Conservation (phyloP, 2,888 invertebrate species). For the Nemurella pictetii region DNA sequence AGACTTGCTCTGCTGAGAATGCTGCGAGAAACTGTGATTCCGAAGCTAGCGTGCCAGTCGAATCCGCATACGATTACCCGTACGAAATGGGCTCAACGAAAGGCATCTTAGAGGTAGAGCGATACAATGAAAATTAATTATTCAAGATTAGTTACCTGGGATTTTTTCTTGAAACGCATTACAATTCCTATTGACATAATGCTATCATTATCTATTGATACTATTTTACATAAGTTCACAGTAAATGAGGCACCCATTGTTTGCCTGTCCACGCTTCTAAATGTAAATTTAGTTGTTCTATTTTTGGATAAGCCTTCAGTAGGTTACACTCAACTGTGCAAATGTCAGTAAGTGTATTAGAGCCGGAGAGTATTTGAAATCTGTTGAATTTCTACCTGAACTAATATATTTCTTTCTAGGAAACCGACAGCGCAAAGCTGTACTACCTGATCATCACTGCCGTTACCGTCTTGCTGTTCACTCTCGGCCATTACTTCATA, state of each 20-base stretch:
- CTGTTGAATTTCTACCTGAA: background rate
- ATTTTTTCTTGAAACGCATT: no score
- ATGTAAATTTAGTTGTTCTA: background rate
- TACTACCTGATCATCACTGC: constrained; percentile 69
- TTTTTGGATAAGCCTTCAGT: background rate
- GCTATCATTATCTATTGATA: no score
- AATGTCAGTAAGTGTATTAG: background rate
- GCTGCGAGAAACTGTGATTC: background rate
- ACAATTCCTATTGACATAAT: no score
- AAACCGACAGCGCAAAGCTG: background rate
- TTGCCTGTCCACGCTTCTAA: background rate
- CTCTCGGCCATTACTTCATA: constrained; percentile 75
- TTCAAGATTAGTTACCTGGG: no score
- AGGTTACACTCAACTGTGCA: background rate
- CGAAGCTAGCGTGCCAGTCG: background rate
- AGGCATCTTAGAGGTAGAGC: background rate
- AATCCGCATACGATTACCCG: background rate
- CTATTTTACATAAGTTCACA: no score
- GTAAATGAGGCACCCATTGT: background rate
- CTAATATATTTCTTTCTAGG: background rate
- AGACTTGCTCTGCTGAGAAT: background rate
- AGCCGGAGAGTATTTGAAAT: background rate
- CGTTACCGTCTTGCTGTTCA: constrained; percentile 70
- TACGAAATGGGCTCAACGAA: background rate
- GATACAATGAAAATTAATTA: no score